Base-by-base conservation (phyloP, 2,797 vertebrate species). In the Acanthis flammea region DNA sequence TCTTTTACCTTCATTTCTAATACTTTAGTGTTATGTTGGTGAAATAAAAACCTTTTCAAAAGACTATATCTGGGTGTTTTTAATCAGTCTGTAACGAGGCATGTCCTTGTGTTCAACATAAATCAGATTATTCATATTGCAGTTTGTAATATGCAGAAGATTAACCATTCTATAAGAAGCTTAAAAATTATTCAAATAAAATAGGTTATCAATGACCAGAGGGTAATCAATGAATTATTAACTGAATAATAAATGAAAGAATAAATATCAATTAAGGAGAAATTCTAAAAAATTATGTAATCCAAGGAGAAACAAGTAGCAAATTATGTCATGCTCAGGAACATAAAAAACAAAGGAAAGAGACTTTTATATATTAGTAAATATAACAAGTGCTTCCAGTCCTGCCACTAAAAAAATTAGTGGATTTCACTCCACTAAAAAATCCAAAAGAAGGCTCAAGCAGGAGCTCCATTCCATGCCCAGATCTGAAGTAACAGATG, bases 1-100 rank as follows among this genome's bases (percentile, higher is more conserved):
- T 68, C 17, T 76, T 90, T 91, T 55, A 33, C 33, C 33, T 66
- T 63, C 1, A 35, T 86, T 82, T 84, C 39, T 86, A 93, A 61
- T 6, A 27, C 11, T 62, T 58, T 4, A 55, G 3, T 3, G 6
- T 15, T n/a, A 44, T 0, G 5, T 41, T 86, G 71, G n/a, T 1
- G 4, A 88, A 88, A 53, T 14, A 67, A 83, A 78, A 73, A 39
- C 10, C 8, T 67, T 70, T 81, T 18, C 30, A 42, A 73, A 73
- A 66, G 8, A 41, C 17, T 80, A 15, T 27, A 73, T 66, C 37
- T 2, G 7, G 6, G 13, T 75, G 41, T 28, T 90, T 89, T 63
- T 57, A 72, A 77, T 30, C 1, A 1, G 62, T 74, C 76, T 74
- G 53, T 47, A 80, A 80, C 50, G 55, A 88, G 51, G 60, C 17